Evolutionary conservation across 2,888 invertebrate species (phyloP).

Genomic region (Cerastis rubricosa): DNA sequence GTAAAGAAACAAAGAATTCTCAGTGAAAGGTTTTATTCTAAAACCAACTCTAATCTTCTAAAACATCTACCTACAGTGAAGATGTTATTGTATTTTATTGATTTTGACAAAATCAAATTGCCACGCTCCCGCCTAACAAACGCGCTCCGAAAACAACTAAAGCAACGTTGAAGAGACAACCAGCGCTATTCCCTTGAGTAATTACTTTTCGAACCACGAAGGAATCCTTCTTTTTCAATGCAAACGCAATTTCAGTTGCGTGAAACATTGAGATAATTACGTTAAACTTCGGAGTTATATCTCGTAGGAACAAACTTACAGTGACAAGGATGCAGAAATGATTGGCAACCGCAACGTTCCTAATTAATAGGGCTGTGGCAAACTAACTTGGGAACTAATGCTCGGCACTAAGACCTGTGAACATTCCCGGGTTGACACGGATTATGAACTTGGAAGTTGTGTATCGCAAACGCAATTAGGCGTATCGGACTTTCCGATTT

Average conservation of each 20-base stretch:
- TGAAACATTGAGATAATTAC: constrained; percentile 46
- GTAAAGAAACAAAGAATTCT: constrained; percentile 26
- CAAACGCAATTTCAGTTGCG: constrained; percentile 37
- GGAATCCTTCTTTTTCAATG: constrained; percentile 54
- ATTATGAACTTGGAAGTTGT: constrained; percentile 50
- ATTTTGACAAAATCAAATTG: constrained; percentile 50
- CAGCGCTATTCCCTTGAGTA: constrained; percentile 58
- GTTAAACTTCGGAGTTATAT: constrained; percentile 35
- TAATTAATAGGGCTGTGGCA: constrained; percentile 50
- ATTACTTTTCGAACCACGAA: constrained; percentile 59
- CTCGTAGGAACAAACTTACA: constrained; percentile 44
- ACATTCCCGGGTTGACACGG: constrained; percentile 48
- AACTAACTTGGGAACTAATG: constrained; percentile 51
- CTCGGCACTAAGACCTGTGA: constrained; percentile 37
- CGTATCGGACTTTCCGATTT: constrained; percentile 36
- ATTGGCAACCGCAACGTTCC: constrained; percentile 50
- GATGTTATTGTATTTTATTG: constrained; percentile 44
- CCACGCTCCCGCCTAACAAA: constrained; percentile 41
- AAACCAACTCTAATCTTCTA: constrained; percentile 33
- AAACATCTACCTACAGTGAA: constrained; percentile 23
- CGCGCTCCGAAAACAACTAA: constrained; percentile 44
- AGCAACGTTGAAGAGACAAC: constrained; percentile 50
- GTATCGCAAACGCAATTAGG: constrained; percentile 49
- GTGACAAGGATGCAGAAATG: constrained; percentile 57
- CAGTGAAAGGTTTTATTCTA: constrained; percentile 11